phyloP scores from a whole-genome alignment of 2,797 vertebrate species.

The Lacerta bilineata region DNA sequence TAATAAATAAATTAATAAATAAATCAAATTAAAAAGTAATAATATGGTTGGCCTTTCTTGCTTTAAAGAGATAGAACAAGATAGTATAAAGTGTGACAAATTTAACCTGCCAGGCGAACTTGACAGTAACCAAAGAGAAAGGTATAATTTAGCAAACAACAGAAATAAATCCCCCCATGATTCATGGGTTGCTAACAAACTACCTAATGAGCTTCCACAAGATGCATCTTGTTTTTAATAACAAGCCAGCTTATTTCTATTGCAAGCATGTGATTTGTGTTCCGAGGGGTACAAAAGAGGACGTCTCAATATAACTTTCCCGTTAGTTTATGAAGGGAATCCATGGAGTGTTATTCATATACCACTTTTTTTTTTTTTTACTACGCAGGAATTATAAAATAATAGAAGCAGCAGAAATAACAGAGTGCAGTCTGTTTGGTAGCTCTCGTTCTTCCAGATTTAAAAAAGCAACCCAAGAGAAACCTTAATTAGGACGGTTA shows the following conservation, averaged over 20 bases:
- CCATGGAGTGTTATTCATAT: conserved; percentile 19
- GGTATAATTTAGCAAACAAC: conserved; percentile 21
- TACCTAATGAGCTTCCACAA: conserved; percentile 16
- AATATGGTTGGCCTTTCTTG: no score
- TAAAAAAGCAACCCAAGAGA: not conserved
- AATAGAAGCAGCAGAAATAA: conserved; percentile 17
- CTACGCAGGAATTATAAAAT: conserved; percentile 10
- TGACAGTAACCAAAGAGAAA: not conserved
- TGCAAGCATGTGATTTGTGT: not conserved
- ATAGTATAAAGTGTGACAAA: not conserved
- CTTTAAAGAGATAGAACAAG: conserved; percentile 10
- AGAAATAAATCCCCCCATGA: conserved; percentile 1
- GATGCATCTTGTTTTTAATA: conserved; percentile 21
- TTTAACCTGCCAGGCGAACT: not conserved
- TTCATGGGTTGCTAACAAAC: not conserved
- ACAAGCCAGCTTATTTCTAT: conserved; percentile 11
- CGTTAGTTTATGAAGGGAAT: conserved; percentile 16
- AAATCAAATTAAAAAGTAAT: no score
- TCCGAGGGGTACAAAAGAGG: conserved; percentile 29
- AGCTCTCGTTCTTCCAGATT: not conserved
- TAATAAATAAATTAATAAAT: no score
- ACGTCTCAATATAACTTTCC: conserved; percentile 20
- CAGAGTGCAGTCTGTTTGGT: not conserved
- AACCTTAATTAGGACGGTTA: conserved; percentile 14
- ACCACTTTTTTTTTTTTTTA: conserved; percentile 11